Percentiles rank a stretch among this genome's conserved stretches.
phyloP scores from a whole-genome alignment of 1,140 invertebrate genomes.

The Megalopta genalis region DNA sequence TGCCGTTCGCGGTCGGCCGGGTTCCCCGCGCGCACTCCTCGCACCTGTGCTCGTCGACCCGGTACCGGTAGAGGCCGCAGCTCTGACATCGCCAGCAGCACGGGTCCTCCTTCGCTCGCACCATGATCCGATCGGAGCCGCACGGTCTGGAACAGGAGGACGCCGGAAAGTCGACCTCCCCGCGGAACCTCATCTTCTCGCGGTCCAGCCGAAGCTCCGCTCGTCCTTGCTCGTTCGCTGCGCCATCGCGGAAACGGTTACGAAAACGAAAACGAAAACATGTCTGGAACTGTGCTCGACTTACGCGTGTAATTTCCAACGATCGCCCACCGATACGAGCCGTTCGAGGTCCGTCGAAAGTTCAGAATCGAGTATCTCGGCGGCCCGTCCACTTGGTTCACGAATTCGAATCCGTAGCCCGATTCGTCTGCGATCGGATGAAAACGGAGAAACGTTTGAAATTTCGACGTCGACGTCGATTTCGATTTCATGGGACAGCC shows the following conservation, averaged over 20 bases:
- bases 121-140: constrained; percentile 76
- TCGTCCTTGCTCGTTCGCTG: constrained; percentile 73
- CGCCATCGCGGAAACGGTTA: not conserved
- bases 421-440: constrained; percentile 79
- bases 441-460: constrained; percentile 24
- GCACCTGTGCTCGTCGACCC: constrained; percentile 83
- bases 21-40: constrained; percentile 81
- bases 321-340: constrained; percentile 76
- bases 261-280: too few relatives aligned
- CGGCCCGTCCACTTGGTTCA: constrained; percentile 78
- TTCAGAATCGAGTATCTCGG: constrained; percentile 82
- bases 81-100: constrained; percentile 84
- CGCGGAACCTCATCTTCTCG: constrained; percentile 70
- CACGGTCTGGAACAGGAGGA: constrained; percentile 80
- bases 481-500: not conserved
- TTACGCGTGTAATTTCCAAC: constrained; percentile 82
- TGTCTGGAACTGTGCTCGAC: not conserved
- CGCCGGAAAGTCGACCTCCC: constrained; percentile 68
- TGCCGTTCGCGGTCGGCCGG: constrained; percentile 72
- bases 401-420: constrained; percentile 78
- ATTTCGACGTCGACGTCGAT: not conserved
- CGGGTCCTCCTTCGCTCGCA: constrained; percentile 78
- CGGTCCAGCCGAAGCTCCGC: constrained; percentile 64
- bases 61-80: constrained; percentile 83
- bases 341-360: constrained; percentile 74